Conservation (phyloP, 2,888 invertebrate species). For the Encarsia formosa region DNA sequence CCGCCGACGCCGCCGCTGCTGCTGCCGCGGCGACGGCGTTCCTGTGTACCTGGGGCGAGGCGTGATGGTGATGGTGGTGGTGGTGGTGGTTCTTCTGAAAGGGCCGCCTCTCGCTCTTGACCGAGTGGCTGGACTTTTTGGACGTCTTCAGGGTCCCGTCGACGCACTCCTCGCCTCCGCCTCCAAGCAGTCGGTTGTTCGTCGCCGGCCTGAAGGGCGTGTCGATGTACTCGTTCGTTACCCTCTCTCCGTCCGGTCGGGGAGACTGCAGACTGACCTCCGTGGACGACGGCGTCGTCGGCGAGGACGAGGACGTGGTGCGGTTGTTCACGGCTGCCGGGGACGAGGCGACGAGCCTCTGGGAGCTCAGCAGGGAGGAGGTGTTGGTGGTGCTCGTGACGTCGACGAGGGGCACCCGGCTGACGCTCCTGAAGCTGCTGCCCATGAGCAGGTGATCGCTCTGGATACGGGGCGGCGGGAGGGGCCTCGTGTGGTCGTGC, state of each 20-base stretch:
- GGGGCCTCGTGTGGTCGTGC: constrained; percentile 45
- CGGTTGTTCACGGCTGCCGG: constrained; percentile 20
- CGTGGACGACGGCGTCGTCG: constrained; percentile 34
- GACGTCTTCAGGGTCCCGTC: constrained; percentile 44
- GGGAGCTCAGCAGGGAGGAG: constrained; percentile 34
- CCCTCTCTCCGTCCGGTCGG: constrained; percentile 80
- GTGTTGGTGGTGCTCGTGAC: constrained; percentile 52
- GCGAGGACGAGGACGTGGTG: constrained; percentile 16
- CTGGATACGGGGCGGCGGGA: constrained; percentile 44
- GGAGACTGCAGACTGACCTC: constrained; percentile 62
- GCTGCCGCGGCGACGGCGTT: not conserved
- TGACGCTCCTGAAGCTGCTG: constrained; percentile 1
- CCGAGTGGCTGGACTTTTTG: constrained; percentile 10
- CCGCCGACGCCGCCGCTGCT: not conserved
- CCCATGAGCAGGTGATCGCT: constrained; percentile 47
- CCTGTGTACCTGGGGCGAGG: not conserved
- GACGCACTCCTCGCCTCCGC: not conserved
- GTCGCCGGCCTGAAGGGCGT: constrained; percentile 62
- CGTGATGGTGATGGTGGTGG: constrained; percentile 28
- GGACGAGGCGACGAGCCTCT: not conserved
- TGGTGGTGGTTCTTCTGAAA: constrained; percentile 54
- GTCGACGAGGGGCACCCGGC: not conserved
- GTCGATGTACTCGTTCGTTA: constrained; percentile 91
- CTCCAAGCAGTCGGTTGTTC: constrained; percentile 21
- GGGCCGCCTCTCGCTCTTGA: constrained; percentile 46